Evolutionary conservation across 2,797 vertebrate genomes (phyloP), one percentile per base, ranked within the genome.

Genomic region (Enoplosus armatus): DNA sequence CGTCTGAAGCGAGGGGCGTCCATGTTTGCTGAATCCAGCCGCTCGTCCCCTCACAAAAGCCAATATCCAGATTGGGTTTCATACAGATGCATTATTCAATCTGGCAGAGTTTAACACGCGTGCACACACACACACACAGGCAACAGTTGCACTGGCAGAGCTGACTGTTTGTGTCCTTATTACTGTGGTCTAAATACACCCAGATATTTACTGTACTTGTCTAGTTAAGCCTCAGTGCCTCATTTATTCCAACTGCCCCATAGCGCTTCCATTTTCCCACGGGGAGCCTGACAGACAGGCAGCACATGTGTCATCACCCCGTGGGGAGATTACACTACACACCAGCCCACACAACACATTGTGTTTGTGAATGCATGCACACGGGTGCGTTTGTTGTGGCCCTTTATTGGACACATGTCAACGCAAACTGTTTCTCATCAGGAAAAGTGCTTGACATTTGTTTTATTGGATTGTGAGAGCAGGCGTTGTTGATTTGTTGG

Each of bases 191-290:
- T 75, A 83, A 86, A 87, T 83, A 78, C 81, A 77, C 77, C 35
- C 80, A 86, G 74, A 89, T 92, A 89, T 89, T 89, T 90, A 86
- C 72, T 87, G 72, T 75, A 61, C 85, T 87, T 82, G 79, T 87
- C 73, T 18, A 35, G 82, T 72, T 87, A 90, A 90, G 85, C 83
- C 87, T 51, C 68, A 5, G 50, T 56, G 64, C 89, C 68, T 83
- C 35, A 64, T 91, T 90, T 84, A 86, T 83, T 90, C 85, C 80
- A 74, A 66, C 74, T 89, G 92, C 90, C 89, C 88, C 80, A 69
- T 63, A 72, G 69, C 67, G 61, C 84, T 80, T 89, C 67, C 70
- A 77, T 73, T 90, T 90, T 79, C 89, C 85, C 87, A 85, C 48
- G 29, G 82, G 85, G 74, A 78, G 72, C 45, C 58, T 66, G 68